These are phyloP conservation scores for Chinchilla lanigera DNA, from an alignment of 2,113 vertebrate genomes.

Conservation along the genomic window DNA sequence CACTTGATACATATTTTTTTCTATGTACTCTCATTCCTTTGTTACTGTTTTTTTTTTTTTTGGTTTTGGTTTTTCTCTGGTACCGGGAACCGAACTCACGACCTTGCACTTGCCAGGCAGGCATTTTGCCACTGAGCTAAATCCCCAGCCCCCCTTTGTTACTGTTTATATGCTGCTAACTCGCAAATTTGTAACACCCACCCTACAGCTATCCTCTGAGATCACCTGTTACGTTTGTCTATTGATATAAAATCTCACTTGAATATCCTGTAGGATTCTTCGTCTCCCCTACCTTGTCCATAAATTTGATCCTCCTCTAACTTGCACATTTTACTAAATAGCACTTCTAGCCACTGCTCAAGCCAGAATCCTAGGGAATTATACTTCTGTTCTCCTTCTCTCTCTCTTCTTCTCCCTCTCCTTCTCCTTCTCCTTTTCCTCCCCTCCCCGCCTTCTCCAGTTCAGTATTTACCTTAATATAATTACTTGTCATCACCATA, in stretches of 20 bases:
- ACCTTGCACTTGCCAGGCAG: too few relatives aligned
- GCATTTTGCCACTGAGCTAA: too few relatives aligned
- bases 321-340: not conserved
- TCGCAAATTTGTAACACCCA: not conserved
- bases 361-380: not conserved
- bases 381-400: not conserved
- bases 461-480: not conserved
- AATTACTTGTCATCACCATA: not conserved
- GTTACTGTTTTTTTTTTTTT: too few relatives aligned
- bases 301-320: not conserved
- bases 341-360: not conserved
- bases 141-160: too few relatives aligned
- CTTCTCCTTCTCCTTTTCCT: not conserved
- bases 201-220: not conserved
- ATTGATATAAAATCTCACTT: not conserved
- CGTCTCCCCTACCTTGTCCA: not conserved
- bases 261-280: not conserved
- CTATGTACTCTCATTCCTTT: not conserved
- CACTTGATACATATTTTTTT: not conserved
- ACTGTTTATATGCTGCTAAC: not conserved
- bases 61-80: too few relatives aligned
- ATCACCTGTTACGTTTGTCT: not conserved
- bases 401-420: not conserved
- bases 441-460: not conserved
- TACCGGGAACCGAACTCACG: too few relatives aligned